Percentiles rank a stretch among this genome's conserved stretches.
phyloP scores from a whole-genome alignment of 2,113 vertebrate species.

The Elachura formosa region DNA sequence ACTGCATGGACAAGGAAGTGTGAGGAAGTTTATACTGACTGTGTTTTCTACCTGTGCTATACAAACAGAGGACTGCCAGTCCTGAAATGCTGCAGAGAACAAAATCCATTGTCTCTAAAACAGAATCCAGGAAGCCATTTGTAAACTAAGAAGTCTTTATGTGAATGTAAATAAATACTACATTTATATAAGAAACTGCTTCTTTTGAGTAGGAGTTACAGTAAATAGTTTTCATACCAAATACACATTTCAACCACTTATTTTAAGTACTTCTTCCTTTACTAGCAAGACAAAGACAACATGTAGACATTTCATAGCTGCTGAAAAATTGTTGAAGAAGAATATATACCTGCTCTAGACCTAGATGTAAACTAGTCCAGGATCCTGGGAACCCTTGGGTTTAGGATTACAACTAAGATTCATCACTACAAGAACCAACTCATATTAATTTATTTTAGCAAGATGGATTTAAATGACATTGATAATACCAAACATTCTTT shows the following conservation, averaged over 20 bases:
- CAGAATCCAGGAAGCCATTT: background rate
- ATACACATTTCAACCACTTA: background rate
- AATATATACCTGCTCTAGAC: background rate
- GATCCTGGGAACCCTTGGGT: background rate
- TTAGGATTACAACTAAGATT: background rate
- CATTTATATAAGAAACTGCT: background rate
- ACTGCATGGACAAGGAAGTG: rapidly evolving
- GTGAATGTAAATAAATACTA: conserved; percentile 2
- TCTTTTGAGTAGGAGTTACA: background rate
- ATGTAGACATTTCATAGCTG: background rate
- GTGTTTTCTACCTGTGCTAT: background rate
- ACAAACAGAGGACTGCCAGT: background rate
- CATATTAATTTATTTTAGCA: background rate
- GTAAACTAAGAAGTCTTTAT: background rate
- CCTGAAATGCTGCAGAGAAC: background rate
- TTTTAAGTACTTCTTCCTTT: background rate
- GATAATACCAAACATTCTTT: background rate
- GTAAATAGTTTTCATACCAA: background rate
- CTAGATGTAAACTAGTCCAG: background rate
- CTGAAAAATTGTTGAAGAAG: background rate
- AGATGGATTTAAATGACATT: background rate
- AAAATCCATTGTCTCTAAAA: background rate
- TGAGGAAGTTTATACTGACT: background rate
- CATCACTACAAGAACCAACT: background rate
- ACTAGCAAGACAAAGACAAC: background rate